Evolutionary conservation across 2,113 vertebrate species (phyloP), one percentile per base, ranked within the genome.

Genomic region (Melanerpes formicivorus): DNA sequence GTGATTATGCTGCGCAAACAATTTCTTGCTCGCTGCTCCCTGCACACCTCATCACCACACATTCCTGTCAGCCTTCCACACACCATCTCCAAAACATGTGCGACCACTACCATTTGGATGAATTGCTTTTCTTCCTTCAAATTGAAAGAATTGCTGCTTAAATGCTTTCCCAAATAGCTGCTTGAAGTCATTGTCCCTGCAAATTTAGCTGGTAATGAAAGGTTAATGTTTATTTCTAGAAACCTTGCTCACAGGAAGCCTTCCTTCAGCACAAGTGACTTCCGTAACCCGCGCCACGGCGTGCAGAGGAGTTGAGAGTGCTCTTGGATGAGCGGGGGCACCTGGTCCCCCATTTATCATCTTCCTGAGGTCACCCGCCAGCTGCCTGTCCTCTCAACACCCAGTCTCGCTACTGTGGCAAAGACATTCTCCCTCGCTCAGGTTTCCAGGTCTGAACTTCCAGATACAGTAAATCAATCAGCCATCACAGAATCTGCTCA

Each of bases 341-440:
- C 97, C 98, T 98, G 98, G 96, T 93, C 93, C 94, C 97, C 96
- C 97, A 98, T 98, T 97, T 98, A 98, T 98, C 98, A 98, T 97
- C 98, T 95, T 94, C 95, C 97, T 13, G 96, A 97, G 97, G 97
- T 98, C 97, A 98, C 97, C 95, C 94, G 82, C 97, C 98, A 98
- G 98, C 98, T 98, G 98, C 97, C 97, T n/a, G 97, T 97, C 95
- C 98, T 98, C 97, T 98, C 98, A 97, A 98, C 97, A 98, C 95
- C 95, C 97, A 69, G 88, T 95, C 97, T 85, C 86, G 80, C 96
- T 96, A 52, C 97, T 95, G 87, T 37, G 96, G 97, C 91, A 84
- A 65, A 90, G 90, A 95, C 97, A 97, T 98, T 98, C 97, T 97
- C 94, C 62, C 97, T 95, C 65, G 70, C 82, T 97, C 97, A 48